Evolutionary conservation across 2,113 vertebrate species (phyloP), one percentile per base, ranked within the genome.

Genomic region (Lates calcarifer): DNA sequence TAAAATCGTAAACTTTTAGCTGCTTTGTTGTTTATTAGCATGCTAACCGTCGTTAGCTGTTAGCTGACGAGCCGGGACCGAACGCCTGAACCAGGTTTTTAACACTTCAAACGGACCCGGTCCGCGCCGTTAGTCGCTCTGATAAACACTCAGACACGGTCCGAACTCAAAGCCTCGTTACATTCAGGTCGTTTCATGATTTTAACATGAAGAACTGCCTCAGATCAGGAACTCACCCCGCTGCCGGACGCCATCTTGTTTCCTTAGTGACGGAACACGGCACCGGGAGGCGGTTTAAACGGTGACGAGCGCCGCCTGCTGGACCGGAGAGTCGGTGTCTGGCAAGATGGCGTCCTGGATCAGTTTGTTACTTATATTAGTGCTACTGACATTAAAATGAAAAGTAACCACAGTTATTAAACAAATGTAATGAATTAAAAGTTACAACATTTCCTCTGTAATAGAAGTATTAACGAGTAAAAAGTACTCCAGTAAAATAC

Each of bases 231-330:
- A 82, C 93, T 90, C 62, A 95, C 94, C 81, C 90, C 92, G 12
- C 93, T 94, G 17, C 93, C 75, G 1, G 94, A 93, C 87, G 93
- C 94, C 94, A 94, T 94, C 75, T 91, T 90, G 77, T 83, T 79
- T 65, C 37, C 57, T 33, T 1, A 5, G 15, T 51, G 22, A 26
- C 45, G 15, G 63, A 63, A 64, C 68, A 35, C 49, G 39, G 41
- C 12, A 18, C 2, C 11, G 24, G 26, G 6, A 56, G 24, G 6
- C 6, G 6, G 6, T 20, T n/a, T n/a, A 49, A 14, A 1, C 0
- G 1, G 15, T 7, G 10, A 49, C 35, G 33, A 74, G 28, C 60
- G 58, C 79, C 84, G 3, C 71, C 76, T 72, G 53, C 51, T 28
- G 74, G 68, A 82, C 37, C 28, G 61, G 70, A 75, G 63, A 6